These are phyloP conservation scores for Nannoperca australis DNA, from an alignment of 2,797 vertebrate genomes.

Conservation along the genomic window DNA sequence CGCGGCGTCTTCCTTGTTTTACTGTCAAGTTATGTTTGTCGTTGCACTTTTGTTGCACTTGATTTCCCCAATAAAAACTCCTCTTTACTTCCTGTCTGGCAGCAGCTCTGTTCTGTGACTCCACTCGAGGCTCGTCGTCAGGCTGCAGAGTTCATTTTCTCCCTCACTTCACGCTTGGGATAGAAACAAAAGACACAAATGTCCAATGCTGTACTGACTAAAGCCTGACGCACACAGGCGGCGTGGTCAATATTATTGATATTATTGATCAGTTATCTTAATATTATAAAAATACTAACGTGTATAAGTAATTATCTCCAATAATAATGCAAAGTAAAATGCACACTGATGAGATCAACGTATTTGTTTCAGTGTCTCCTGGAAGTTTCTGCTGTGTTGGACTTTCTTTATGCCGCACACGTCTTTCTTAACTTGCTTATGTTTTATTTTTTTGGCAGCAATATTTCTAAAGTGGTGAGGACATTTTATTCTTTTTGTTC, in stretches of 20 bases:
- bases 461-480: background rate
- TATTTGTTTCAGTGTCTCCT: background rate
- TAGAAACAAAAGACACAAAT: background rate
- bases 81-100: background rate
- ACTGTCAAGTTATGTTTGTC: conserved; percentile 27
- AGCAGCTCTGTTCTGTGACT: background rate
- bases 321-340: background rate
- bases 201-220: background rate
- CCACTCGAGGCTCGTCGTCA: background rate
- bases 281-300: background rate
- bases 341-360: background rate
- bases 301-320: background rate
- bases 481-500: background rate
- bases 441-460: background rate
- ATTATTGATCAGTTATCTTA: background rate
- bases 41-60: conserved; percentile 5
- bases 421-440: background rate
- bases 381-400: background rate
- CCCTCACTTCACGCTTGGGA: background rate
- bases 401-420: background rate
- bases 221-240: background rate
- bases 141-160: background rate
- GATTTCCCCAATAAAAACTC: conserved; percentile 60
- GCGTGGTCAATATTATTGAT: background rate
- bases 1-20: conserved; percentile 40